These are phyloP conservation scores for Acrobeloides nanus DNA, from an alignment of 2,888 invertebrate genomes.

Conservation along the genomic window DNA sequence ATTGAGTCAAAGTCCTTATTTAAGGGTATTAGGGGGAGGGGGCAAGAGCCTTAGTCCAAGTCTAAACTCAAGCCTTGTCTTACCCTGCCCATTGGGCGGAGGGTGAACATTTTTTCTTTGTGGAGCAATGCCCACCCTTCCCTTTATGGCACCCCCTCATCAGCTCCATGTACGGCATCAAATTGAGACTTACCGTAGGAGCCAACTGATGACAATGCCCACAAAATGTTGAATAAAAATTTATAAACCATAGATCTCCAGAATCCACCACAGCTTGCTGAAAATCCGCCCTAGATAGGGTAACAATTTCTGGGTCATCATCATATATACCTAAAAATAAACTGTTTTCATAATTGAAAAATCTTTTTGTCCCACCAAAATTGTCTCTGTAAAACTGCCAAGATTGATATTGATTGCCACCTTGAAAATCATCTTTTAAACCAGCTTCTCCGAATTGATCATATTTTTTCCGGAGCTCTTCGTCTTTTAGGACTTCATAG, in stretches of 20 bases:
- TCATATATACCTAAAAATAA: constrained; percentile 65
- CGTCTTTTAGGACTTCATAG: constrained; percentile 78
- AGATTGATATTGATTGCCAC: constrained; percentile 68
- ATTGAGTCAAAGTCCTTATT: neutral
- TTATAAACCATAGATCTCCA: constrained; percentile 73
- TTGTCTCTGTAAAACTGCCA: constrained; percentile 60
- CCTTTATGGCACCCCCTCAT: too few relatives aligned
- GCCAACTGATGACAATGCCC: constrained; percentile 76
- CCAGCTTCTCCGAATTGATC: constrained; percentile 70
- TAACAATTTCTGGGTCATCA: constrained; percentile 73
- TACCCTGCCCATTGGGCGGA: too few relatives aligned
- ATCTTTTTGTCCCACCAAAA: constrained; percentile 5
- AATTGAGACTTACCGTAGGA: constrained; percentile 60
- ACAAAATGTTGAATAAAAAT: constrained; percentile 79
- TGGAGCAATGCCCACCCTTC: too few relatives aligned
- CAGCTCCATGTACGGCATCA: neutral
- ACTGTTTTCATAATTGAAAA: constrained; percentile 9
- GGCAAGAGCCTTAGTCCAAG: too few relatives aligned
- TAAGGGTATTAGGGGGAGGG: too few relatives aligned
- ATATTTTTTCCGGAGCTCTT: constrained; percentile 70
- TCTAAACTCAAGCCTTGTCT: too few relatives aligned
- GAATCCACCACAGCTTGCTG: constrained; percentile 60
- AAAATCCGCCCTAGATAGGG: constrained; percentile 69
- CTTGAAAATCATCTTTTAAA: constrained; percentile 61
- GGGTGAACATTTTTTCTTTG: too few relatives aligned